Conservation (phyloP, 2,797 vertebrate genomes). For the Eupleurogrammus muticus region DNA sequence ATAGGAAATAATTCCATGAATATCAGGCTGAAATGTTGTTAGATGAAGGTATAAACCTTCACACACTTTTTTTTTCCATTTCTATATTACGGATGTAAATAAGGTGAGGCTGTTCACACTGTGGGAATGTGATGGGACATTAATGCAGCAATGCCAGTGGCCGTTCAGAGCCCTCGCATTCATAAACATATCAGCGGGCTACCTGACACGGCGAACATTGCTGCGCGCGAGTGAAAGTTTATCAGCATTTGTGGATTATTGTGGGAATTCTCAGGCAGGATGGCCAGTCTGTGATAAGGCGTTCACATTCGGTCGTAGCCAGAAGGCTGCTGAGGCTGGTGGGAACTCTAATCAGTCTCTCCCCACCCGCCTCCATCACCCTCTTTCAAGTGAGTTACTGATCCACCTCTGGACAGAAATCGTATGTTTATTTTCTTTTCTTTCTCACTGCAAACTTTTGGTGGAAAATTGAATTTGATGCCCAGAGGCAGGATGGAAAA, state of each 20-base stretch:
- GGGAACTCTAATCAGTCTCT: conserved; percentile 78
- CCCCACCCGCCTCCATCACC: conserved; percentile 57
- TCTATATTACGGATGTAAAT: conserved; percentile 4
- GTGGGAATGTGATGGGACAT: conserved; percentile 9
- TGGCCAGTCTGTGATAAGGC: conserved; percentile 73
- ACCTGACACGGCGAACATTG: conserved; percentile 49
- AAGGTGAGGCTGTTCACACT: background rate
- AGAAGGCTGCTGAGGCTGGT: conserved; percentile 80
- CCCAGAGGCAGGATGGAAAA: conserved; percentile 87
- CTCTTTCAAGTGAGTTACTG: conserved; percentile 83
- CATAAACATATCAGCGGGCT: conserved; percentile 30
- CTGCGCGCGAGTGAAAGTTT: conserved; percentile 47
- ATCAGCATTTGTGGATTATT: conserved; percentile 64
- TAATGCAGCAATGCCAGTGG: background rate
- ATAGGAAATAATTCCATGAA: background rate
- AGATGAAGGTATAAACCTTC: background rate
- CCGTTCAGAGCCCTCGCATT: conserved; percentile 41
- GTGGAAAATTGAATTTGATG: conserved; percentile 90
- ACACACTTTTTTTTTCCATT: background rate
- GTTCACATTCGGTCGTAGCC: conserved; percentile 77
- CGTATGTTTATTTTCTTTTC: conserved; percentile 83
- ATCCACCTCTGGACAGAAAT: conserved; percentile 83
- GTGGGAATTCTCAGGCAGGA: conserved; percentile 62
- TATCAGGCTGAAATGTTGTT: background rate
- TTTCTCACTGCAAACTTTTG: conserved; percentile 79